These are phyloP conservation scores for Polyodon spathula DNA, from an alignment of 2,113 vertebrate genomes.

Conservation along the genomic window DNA sequence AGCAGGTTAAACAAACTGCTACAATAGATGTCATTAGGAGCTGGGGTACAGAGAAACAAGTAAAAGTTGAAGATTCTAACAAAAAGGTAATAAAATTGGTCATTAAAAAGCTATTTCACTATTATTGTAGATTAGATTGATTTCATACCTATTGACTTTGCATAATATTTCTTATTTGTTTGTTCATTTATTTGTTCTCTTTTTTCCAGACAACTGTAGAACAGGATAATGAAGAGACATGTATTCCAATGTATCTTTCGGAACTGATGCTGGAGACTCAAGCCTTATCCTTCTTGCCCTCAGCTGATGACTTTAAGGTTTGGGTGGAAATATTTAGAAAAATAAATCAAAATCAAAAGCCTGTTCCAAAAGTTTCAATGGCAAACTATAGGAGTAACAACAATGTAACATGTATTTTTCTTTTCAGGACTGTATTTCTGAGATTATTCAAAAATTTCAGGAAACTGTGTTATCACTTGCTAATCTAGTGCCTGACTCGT, in stretches of 20 bases:
- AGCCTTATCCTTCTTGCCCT: constrained; percentile 59
- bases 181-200: constrained; percentile 1
- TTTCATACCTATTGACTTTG: not conserved
- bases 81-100: constrained; percentile 38
- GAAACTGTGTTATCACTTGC: constrained; percentile 55
- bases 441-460: constrained; percentile 52
- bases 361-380: no score
- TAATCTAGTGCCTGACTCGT: constrained; percentile 52
- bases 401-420: constrained; percentile 14
- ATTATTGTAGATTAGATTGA: not conserved
- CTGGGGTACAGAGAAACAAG: constrained; percentile 38
- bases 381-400: no score
- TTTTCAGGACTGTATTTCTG: constrained; percentile 50
- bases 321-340: constrained; percentile 15
- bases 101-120: not conserved
- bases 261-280: constrained; percentile 64
- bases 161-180: not conserved
- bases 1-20: constrained; percentile 52
- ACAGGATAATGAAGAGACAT: constrained; percentile 32
- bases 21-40: constrained; percentile 49
- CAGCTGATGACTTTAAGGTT: constrained; percentile 66
- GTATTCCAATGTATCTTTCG: constrained; percentile 60
- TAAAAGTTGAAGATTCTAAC: constrained; percentile 28
- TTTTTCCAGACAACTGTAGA: constrained; percentile 26
- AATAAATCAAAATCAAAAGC: no score